Percentiles rank a stretch among this genome's conserved stretches.
Conservation (phyloP, 2,797 vertebrate species). For the Chlorospingus semifuscus region DNA sequence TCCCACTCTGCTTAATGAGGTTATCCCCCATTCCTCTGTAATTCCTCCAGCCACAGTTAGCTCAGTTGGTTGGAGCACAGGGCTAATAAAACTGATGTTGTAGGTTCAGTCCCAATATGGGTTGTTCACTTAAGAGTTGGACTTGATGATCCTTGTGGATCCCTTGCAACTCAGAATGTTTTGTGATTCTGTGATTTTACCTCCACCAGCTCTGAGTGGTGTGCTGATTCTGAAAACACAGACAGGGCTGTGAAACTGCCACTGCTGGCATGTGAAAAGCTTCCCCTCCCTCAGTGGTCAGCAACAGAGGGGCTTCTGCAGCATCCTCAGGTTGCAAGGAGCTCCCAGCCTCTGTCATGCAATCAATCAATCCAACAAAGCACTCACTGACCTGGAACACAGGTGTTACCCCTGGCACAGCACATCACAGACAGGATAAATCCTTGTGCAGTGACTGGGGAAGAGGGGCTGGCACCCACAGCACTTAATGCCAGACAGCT, state of each 20-base stretch:
- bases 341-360: background rate
- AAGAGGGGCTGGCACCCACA: background rate
- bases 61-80: background rate
- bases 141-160: background rate
- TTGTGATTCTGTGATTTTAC: background rate
- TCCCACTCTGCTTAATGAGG: background rate
- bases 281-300: background rate
- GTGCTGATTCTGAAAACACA: background rate
- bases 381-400: background rate
- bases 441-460: background rate
- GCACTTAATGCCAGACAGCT: background rate
- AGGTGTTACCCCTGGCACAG: background rate
- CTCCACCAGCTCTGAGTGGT: background rate
- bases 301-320: background rate
- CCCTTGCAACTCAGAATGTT: background rate
- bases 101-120: background rate
- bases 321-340: background rate
- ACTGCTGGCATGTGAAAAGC: accelerated
- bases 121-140: background rate
- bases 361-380: background rate
- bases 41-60: background rate
- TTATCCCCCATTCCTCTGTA: background rate
- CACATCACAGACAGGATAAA: background rate
- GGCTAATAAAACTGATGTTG: background rate
- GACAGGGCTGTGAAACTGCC: background rate